phyloP scores from a whole-genome alignment of 1,140 invertebrate species.

The Drosophila oshimai region DNA sequence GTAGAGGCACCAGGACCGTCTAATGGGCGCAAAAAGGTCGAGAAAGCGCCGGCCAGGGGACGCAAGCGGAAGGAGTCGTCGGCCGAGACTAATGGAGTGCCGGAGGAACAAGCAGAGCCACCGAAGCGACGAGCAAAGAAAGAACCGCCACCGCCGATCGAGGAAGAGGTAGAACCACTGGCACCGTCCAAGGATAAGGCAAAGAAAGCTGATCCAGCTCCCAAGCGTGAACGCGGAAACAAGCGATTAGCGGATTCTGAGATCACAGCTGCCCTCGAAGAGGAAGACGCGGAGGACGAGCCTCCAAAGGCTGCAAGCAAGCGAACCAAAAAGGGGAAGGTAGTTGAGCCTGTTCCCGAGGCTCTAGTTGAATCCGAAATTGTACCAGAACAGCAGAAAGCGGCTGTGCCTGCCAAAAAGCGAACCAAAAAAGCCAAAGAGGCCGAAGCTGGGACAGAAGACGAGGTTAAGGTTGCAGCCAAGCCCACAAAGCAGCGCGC shows the following conservation, averaged over 20 bases:
- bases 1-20: conserved; percentile 4
- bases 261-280: conserved; percentile 25
- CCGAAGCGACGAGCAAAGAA: conserved; percentile 31
- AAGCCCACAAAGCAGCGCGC: conserved; percentile 2
- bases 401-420: background rate
- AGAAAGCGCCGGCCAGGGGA: conserved; percentile 50
- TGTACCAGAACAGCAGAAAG: background rate
- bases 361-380: background rate
- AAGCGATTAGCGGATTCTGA: conserved; percentile 38
- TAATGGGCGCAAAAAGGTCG: conserved; percentile 4
- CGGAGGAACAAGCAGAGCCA: background rate
- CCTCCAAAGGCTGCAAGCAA: conserved; percentile 2
- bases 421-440: conserved; percentile 11
- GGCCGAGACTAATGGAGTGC: background rate
- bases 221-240: conserved; percentile 11
- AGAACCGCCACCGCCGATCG: background rate
- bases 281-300: conserved; percentile 1
- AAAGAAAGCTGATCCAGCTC: conserved; percentile 2
- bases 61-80: conserved; percentile 47
- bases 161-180: background rate
- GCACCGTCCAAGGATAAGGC: conserved; percentile 7
- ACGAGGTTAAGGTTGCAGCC: background rate
- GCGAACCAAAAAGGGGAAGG: conserved; percentile 8
- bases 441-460: background rate
- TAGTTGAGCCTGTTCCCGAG: background rate